phyloP scores from a whole-genome alignment of 2,797 vertebrate species.

The Gobio occitaniae region DNA sequence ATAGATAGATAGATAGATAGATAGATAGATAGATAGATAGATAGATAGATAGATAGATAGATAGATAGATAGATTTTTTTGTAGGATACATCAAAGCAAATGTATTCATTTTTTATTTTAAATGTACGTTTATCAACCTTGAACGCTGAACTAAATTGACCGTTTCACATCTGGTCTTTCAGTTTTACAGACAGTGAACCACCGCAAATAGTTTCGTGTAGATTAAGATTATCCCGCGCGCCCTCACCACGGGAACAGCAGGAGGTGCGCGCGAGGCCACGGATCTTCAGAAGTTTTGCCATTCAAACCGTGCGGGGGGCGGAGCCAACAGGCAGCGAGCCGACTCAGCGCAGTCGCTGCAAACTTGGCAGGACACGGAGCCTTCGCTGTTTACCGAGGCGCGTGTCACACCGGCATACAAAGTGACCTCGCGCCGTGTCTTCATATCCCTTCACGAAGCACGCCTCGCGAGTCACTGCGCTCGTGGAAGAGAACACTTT shows the following conservation, averaged over 20 bases:
- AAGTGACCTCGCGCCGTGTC: conserved; percentile 30
- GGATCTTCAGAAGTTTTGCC: not conserved
- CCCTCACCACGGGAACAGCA: conserved; percentile 40
- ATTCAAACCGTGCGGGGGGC: conserved; percentile 45
- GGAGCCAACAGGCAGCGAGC: conserved; percentile 13
- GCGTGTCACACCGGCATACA: conserved; percentile 47
- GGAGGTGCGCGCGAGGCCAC: conserved; percentile 53
- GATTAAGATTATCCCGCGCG: not conserved
- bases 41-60: not conserved
- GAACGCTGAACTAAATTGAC: not conserved
- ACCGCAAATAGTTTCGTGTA: not conserved
- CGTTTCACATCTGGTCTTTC: not conserved
- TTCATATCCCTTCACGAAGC: conserved; percentile 17
- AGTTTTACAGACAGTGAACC: not conserved
- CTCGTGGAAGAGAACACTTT: not conserved
- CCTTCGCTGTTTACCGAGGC: conserved; percentile 46
- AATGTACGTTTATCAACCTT: not conserved
- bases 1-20: not conserved
- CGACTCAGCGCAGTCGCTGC: conserved; percentile 42
- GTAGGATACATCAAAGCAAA: not conserved
- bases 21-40: not conserved
- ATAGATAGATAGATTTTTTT: not conserved
- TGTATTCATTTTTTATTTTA: not conserved
- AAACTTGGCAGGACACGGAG: conserved; percentile 45
- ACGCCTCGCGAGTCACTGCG: not conserved